These are phyloP conservation scores for Meda fulgida DNA, from an alignment of 2,797 vertebrate species.

Conservation along the genomic window DNA sequence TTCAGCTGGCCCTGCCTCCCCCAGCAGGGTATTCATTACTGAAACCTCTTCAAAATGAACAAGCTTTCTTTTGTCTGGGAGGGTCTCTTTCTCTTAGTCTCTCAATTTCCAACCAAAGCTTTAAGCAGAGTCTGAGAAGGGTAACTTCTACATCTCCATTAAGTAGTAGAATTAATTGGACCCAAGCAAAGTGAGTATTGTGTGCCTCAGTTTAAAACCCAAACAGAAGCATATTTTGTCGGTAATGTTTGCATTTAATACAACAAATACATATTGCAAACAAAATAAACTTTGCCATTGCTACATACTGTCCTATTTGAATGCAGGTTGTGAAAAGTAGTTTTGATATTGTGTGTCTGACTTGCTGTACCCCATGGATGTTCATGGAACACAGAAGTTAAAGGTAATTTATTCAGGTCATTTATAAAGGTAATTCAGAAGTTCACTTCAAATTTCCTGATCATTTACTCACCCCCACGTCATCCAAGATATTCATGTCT, in stretches of 20 bases:
- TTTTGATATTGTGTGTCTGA: not conserved
- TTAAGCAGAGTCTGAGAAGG: not conserved
- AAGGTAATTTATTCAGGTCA: no score
- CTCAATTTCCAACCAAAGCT: not conserved
- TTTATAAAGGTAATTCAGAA: no score
- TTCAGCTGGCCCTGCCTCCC: constrained; percentile 46
- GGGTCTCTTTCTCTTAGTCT: not conserved
- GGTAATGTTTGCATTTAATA: not conserved
- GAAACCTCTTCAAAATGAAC: constrained; percentile 49
- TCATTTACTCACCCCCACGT: no score
- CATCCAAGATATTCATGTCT: no score
- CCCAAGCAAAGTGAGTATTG: not conserved
- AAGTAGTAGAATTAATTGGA: not conserved
- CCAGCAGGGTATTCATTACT: constrained; percentile 42
- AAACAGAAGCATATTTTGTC: not conserved
- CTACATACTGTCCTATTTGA: not conserved
- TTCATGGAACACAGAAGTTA: not conserved
- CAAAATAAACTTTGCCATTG: not conserved
- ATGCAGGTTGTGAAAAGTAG: not conserved
- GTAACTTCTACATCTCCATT: not conserved
- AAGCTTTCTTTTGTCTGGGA: constrained; percentile 15
- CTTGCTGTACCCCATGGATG: not conserved
- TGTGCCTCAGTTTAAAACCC: not conserved
- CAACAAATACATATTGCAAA: not conserved
- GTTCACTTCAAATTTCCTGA: no score